Conservation (phyloP, 2,113 vertebrate species). For the Alaudala cheleensis region DNA sequence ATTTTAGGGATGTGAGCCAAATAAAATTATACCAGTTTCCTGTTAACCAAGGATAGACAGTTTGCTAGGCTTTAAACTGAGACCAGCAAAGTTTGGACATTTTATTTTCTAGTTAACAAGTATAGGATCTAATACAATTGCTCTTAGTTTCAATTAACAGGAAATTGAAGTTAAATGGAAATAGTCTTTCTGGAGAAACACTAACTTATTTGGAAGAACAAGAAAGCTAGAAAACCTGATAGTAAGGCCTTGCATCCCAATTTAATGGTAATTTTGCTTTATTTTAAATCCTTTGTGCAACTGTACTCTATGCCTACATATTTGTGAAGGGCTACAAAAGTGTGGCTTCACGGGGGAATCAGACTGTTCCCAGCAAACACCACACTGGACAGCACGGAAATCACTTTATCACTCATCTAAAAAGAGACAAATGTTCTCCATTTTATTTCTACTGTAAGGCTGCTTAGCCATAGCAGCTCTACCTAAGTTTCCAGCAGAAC, state of each 20-base stretch:
- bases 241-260: neutral
- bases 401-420: neutral
- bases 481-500: neutral
- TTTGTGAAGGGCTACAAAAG: neutral
- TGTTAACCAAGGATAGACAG: neutral
- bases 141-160: slow-evolving; percentile 24
- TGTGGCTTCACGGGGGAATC: neutral
- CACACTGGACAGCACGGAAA: neutral
- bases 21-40: neutral
- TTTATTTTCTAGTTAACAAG: neutral
- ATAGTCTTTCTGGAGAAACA: slow-evolving; percentile 8
- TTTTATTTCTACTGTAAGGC: neutral
- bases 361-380: neutral
- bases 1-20: neutral
- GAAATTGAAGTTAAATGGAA: slow-evolving; percentile 17
- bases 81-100: neutral
- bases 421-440: neutral
- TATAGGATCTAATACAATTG: neutral
- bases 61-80: neutral
- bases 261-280: neutral
- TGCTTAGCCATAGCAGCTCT: neutral
- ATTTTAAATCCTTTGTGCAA: neutral
- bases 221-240: neutral
- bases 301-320: neutral
- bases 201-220: neutral